Conservation (phyloP, 2,888 invertebrate genomes). For the Girardia tigrina region DNA sequence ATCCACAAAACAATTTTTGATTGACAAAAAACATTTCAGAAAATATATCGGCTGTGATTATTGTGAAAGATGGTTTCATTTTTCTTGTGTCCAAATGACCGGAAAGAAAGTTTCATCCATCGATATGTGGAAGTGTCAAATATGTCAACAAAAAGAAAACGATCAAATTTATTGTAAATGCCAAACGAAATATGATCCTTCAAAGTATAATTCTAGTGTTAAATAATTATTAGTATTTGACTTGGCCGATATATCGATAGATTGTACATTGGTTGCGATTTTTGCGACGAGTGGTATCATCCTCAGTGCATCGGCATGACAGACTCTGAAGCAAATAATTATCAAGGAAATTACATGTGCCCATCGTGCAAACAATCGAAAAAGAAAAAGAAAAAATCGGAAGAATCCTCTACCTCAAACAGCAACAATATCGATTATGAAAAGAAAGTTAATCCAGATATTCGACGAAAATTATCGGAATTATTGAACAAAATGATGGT, state of each 20-base stretch:
- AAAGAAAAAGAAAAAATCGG: not conserved
- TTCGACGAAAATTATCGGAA: constrained; percentile 17
- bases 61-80: constrained; percentile 96
- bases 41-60: constrained; percentile 83
- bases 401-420: not conserved
- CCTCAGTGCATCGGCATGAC: constrained; percentile 86
- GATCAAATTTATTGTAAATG: constrained; percentile 82
- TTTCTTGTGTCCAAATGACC: constrained; percentile 80
- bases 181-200: constrained; percentile 85
- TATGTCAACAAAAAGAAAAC: constrained; percentile 63
- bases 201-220: too few species aligned
- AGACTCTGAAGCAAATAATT: constrained; percentile 65
- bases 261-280: constrained; percentile 87
- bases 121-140: constrained; percentile 44
- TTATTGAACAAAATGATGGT: not conserved
- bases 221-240: too few species aligned
- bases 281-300: constrained; percentile 96
- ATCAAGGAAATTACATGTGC: constrained; percentile 65
- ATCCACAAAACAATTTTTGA: too few species aligned
- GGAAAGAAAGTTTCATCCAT: constrained; percentile 49
- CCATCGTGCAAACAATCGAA: constrained; percentile 45
- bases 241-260: too few species aligned
- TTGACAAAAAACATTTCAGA: not conserved
- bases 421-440: not conserved
- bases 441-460: constrained; percentile 14